These are phyloP conservation scores for Candidula unifasciata DNA, from an alignment of 2,888 invertebrate species.

Conservation along the genomic window DNA sequence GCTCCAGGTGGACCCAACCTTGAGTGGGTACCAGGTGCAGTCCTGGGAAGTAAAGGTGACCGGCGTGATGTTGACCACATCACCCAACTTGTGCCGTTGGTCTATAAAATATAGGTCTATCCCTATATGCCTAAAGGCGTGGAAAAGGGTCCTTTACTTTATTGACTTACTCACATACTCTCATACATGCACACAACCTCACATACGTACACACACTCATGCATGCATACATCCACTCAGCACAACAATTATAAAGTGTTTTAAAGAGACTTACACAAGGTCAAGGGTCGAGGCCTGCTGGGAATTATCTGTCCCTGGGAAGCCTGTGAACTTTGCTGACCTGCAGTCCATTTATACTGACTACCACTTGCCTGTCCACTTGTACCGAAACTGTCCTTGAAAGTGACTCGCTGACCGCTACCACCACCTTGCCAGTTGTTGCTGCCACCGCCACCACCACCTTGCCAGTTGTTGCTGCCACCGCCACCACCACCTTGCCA, in stretches of 20 bases:
- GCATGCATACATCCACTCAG: no score
- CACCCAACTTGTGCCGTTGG: no score
- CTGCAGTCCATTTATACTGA: conserved; percentile 63
- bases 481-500: not conserved
- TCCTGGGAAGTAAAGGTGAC: no score
- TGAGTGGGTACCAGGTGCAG: no score
- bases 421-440: conserved; percentile 33
- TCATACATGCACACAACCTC: no score
- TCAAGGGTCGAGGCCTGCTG: conserved; percentile 59
- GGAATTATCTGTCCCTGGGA: conserved; percentile 38
- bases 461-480: not conserved
- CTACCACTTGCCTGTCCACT: conserved; percentile 53
- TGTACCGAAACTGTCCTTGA: conserved; percentile 56
- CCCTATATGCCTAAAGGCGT: no score
- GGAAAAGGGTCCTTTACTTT: no score
- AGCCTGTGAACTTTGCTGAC: conserved; percentile 54
- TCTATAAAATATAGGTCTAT: no score
- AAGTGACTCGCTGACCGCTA: conserved; percentile 49
- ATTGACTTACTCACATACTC: no score
- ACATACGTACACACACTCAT: no score
- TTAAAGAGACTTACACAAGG: conserved; percentile 61
- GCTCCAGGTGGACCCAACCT: no score
- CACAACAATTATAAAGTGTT: not conserved
- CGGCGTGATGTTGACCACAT: no score
- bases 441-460: not conserved